Conservation (phyloP, 1,140 invertebrate species). For the Zelostemma sp. region DNA sequence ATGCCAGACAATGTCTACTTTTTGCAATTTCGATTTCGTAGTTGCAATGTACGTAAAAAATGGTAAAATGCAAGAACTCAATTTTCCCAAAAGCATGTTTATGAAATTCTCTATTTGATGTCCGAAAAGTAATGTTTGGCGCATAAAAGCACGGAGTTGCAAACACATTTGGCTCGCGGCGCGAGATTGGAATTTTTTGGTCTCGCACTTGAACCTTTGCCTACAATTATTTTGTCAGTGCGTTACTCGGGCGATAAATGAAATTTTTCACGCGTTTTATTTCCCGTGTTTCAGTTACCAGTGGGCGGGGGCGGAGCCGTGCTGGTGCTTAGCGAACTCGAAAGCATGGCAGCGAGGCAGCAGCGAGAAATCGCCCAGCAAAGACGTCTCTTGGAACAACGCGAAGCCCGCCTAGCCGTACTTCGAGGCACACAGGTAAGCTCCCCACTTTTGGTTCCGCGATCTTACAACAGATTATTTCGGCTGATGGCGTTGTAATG, state of each 20-base stretch:
- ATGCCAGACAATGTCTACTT: too few species aligned
- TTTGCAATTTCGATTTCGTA: too few species aligned
- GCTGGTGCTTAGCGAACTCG: constrained; percentile 92
- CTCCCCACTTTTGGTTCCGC: constrained; percentile 20
- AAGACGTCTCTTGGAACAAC: constrained; percentile 93
- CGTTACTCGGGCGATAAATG: background rate
- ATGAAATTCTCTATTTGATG: too few species aligned
- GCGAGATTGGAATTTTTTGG: too few species aligned
- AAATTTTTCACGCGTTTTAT: constrained; percentile 23
- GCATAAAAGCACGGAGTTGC: too few species aligned
- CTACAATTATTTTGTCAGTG: constrained; percentile 5
- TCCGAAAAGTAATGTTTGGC: too few species aligned
- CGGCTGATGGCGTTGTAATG: background rate
- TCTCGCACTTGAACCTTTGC: too few species aligned
- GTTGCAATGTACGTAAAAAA: too few species aligned
- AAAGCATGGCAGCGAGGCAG: constrained; percentile 95
- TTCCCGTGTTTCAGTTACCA: constrained; percentile 77
- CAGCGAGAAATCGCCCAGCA: constrained; percentile 97
- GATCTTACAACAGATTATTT: background rate
- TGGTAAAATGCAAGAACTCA: too few species aligned
- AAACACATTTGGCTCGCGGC: too few species aligned
- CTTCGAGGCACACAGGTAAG: constrained; percentile 71
- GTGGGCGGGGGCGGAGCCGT: constrained; percentile 82
- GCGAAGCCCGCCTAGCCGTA: constrained; percentile 86
- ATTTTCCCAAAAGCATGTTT: too few species aligned